Percentiles rank a stretch among this genome's conserved stretches.
Evolutionary conservation across 2,113 vertebrate genomes (phyloP).

Genomic region (Bufo bufo): DNA sequence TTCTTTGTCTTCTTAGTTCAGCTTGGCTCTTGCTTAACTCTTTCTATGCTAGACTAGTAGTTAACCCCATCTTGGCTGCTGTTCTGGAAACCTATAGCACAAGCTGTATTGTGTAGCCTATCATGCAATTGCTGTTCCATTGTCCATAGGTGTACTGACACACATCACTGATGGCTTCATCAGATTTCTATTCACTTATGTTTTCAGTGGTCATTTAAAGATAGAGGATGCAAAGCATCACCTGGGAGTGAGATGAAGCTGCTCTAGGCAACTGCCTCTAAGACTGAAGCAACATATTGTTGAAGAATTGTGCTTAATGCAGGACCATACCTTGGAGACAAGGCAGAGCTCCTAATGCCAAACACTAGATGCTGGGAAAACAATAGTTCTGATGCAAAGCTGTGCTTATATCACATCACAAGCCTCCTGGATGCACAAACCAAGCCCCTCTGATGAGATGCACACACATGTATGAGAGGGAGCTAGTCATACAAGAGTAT

Average conservation of each 20-base stretch:
- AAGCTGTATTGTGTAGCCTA: background rate
- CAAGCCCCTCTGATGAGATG: background rate
- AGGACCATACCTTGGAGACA: constrained; percentile 45
- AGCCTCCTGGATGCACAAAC: constrained; percentile 12
- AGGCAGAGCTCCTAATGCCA: constrained; percentile 25
- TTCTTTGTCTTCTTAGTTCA: constrained; percentile 51
- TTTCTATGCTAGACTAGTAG: background rate
- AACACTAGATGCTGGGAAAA: constrained; percentile 17
- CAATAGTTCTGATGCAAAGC: constrained; percentile 38
- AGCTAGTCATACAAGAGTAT: background rate
- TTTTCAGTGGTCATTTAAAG: background rate
- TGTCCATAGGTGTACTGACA: background rate
- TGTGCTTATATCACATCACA: constrained; percentile 22
- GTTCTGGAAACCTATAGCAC: background rate
- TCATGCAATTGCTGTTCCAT: background rate
- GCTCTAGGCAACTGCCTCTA: background rate
- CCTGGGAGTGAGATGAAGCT: background rate
- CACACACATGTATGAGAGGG: background rate
- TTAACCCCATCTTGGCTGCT: background rate
- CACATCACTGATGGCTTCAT: background rate
- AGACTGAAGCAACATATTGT: constrained; percentile 28
- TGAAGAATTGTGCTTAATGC: constrained; percentile 35
- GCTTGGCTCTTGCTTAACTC: constrained; percentile 45
- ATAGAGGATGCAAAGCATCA: background rate
- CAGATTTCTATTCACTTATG: background rate